Conservation (phyloP, 2,888 invertebrate genomes). For the Aromia moschata region DNA sequence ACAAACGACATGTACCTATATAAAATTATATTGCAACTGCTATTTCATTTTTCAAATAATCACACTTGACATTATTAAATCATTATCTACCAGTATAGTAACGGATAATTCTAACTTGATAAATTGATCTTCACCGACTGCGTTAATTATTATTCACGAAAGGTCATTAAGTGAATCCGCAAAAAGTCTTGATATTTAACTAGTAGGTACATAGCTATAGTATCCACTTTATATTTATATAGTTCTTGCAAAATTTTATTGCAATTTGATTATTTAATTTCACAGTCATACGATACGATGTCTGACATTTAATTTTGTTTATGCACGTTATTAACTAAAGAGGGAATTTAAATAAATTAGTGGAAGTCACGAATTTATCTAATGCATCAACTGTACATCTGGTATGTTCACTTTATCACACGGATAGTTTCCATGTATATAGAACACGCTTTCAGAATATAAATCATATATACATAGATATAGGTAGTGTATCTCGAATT, state of each 20-base stretch:
- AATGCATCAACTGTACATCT: no score
- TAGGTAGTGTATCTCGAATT: no score
- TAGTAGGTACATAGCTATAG: slow-evolving; percentile 1
- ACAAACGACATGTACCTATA: no score
- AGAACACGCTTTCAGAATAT: no score
- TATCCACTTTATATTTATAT: slow-evolving; percentile 11
- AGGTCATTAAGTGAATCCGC: slow-evolving; percentile 32
- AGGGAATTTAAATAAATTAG: background rate
- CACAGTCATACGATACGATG: background rate
- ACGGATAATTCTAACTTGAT: slow-evolving; percentile 33
- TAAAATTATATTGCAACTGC: no score
- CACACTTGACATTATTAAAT: background rate
- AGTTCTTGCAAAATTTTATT: slow-evolving; percentile 17
- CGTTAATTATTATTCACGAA: slow-evolving; percentile 29
- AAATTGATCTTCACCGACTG: slow-evolving; percentile 35
- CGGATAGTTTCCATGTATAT: no score
- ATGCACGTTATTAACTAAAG: background rate
- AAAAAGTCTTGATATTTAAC: slow-evolving; percentile 6
- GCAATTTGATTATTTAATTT: slow-evolving; percentile 14
- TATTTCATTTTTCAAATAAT: no score
- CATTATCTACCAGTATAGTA: no score
- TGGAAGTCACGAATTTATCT: background rate
- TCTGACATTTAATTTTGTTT: slow-evolving; percentile 21
- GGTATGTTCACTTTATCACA: no score
- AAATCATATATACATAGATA: no score